Conservation (phyloP, 2,113 vertebrate species). For the Channa maculata region DNA sequence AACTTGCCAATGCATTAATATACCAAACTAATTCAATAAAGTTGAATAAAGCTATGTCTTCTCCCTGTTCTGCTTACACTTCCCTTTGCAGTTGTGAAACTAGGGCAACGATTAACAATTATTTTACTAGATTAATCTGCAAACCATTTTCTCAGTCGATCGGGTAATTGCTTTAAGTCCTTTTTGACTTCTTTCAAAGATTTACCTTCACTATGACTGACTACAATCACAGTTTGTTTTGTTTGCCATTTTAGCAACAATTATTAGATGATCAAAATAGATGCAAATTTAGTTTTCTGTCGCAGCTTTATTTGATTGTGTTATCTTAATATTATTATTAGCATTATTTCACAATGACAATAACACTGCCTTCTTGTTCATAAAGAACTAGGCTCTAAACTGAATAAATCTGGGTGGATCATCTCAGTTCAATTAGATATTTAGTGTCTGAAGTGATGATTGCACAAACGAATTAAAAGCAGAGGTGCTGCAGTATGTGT, state of each 20-base stretch:
- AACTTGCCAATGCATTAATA: constrained; percentile 9
- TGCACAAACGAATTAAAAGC: too few relatives aligned
- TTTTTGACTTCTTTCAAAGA: too few relatives aligned
- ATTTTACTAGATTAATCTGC: background rate
- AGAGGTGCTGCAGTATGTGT: too few relatives aligned
- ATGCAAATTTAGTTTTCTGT: background rate
- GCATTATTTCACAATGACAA: background rate
- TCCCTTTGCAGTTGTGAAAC: background rate
- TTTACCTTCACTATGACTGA: background rate
- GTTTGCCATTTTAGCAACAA: background rate
- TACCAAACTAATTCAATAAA: constrained; percentile 20
- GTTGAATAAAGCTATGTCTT: background rate
- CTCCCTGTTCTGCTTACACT: background rate
- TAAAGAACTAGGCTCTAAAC: background rate
- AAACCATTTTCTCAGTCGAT: too few relatives aligned
- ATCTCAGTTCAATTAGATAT: background rate
- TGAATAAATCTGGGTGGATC: background rate
- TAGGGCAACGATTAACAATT: background rate
- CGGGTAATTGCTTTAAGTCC: too few relatives aligned
- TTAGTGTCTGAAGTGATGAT: too few relatives aligned
- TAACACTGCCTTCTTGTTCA: background rate
- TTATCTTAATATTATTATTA: too few relatives aligned
- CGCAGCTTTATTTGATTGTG: too few relatives aligned
- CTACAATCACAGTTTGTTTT: background rate
- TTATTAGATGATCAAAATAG: background rate